These are phyloP conservation scores for Drosophila tanythrix DNA, from an alignment of 2,888 invertebrate species.

Conservation along the genomic window DNA sequence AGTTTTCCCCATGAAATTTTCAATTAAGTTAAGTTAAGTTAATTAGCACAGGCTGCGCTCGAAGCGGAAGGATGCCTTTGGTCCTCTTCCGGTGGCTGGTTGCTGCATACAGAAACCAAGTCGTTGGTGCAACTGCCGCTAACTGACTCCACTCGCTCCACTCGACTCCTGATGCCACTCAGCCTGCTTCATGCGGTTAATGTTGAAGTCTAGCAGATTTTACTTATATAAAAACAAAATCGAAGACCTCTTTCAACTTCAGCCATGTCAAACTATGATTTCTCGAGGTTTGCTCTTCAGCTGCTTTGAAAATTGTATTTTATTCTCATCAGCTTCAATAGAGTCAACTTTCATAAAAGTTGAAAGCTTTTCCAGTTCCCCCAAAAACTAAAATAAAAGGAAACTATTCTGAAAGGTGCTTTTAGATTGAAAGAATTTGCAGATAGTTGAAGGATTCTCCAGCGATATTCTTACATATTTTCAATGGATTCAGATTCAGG, in stretches of 20 bases:
- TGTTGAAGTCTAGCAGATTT: not conserved
- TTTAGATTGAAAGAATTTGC: not conserved
- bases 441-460: not conserved
- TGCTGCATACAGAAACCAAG: not conserved
- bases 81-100: not conserved
- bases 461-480: not conserved
- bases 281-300: not conserved
- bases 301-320: not conserved
- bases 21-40: not conserved
- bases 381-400: not conserved
- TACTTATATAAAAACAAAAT: too few relatives aligned
- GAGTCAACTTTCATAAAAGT: not conserved
- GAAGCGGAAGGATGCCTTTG: not conserved
- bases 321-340: not conserved
- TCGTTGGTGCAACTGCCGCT: not conserved
- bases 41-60: not conserved
- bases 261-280: too few relatives aligned
- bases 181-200: too few relatives aligned
- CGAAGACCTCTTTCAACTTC: too few relatives aligned
- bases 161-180: not conserved
- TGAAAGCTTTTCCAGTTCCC: not conserved
- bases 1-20: not conserved
- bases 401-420: not conserved
- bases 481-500: too few relatives aligned
- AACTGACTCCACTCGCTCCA: not conserved